Evolutionary conservation across 1,140 invertebrate genomes (phyloP).

Genomic region (Lordiphosa mommai): DNA sequence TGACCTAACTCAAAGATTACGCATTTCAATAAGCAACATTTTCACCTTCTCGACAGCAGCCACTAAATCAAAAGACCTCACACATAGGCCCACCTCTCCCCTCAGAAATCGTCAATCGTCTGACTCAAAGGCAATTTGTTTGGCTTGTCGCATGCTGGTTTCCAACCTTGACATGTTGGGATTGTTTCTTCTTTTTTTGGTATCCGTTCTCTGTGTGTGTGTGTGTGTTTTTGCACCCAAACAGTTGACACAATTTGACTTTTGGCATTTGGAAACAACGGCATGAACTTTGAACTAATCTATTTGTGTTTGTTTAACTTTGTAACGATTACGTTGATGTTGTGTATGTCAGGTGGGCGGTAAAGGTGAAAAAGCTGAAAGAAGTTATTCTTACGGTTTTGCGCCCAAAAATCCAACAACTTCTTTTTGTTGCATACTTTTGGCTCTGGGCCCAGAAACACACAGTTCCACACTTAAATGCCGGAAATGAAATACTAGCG

Average conservation of each 20-base stretch:
- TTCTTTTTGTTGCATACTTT: background rate
- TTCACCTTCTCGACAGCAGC: background rate
- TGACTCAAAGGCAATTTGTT: conserved; percentile 58
- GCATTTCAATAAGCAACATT: conserved; percentile 38
- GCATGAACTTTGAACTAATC: conserved; percentile 70
- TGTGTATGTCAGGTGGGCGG: conserved; percentile 26
- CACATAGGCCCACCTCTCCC: conserved; percentile 7
- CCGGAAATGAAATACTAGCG: conserved; percentile 61
- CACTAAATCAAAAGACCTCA: conserved; percentile 12
- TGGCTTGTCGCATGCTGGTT: conserved; percentile 41
- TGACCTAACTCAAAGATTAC: conserved; percentile 15
- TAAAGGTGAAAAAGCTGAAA: background rate
- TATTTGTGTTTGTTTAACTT: conserved; percentile 74
- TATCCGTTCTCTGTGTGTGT: conserved; percentile 12
- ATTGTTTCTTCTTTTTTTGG: background rate
- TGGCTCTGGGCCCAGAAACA: conserved; percentile 31
- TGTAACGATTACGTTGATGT: conserved; percentile 47
- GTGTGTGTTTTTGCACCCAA: conserved; percentile 27
- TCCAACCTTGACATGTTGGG: conserved; percentile 21
- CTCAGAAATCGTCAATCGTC: conserved; percentile 41
- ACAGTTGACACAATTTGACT: conserved; percentile 67
- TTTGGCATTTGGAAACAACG: conserved; percentile 47
- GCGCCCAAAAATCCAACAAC: background rate
- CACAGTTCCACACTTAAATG: conserved; percentile 33
- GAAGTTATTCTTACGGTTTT: no score